Base-by-base conservation (phyloP, 2,113 vertebrate genomes). In the Malurus melanocephalus region DNA sequence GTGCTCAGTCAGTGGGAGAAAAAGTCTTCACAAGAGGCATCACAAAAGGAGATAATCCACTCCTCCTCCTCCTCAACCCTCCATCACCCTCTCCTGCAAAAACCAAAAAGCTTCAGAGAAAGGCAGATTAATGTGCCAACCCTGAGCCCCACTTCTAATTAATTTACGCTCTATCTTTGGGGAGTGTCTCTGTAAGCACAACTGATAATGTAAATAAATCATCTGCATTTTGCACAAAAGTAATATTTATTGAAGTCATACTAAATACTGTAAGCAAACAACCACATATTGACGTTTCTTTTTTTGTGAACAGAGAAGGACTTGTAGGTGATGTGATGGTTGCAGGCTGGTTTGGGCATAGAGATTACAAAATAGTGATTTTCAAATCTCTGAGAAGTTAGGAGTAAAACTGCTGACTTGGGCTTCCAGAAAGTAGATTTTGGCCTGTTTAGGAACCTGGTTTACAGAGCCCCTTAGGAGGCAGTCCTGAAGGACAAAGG, bases 11-110 rank as follows among this genome's bases (percentile, higher is more conserved):
- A 95, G 79, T 88, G 66, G 78, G 86, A 94, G 73, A 88, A 94
- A 94, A 95, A 93, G 80, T 32, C 91, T 87, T 82, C 84, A 93
- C 73, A 93, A 74, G 32, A 77, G 53, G 78, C 53, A 85, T 88
- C 88, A 51, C 51, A 85, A 75, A 86, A 64, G 24, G 66, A 68
- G 10, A 81, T 48, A 85, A 85, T 85, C n/a, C 49, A 12, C 18
- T 83, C 26, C 65, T 95, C 64, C 38, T 82, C 22, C 20, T 80
- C 26, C 59, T 95, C 53, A 23, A 62, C 74, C 72, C 87, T 89
- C 82, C 56, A 30, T 59, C 80, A 66, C 22, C 27, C 11, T 48
- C 20, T 53, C 78, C 53, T 65, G 73, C 55, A 81, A 93, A 90
- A 33, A 80, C 60, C 0, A 0, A 68, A 74, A 85, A 72, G 35